A percentile compares a stretch with the other conserved stretches of the same genome.
Conservation (phyloP, 2,113 vertebrate species). For the Brachypodius melanocephalos region DNA sequence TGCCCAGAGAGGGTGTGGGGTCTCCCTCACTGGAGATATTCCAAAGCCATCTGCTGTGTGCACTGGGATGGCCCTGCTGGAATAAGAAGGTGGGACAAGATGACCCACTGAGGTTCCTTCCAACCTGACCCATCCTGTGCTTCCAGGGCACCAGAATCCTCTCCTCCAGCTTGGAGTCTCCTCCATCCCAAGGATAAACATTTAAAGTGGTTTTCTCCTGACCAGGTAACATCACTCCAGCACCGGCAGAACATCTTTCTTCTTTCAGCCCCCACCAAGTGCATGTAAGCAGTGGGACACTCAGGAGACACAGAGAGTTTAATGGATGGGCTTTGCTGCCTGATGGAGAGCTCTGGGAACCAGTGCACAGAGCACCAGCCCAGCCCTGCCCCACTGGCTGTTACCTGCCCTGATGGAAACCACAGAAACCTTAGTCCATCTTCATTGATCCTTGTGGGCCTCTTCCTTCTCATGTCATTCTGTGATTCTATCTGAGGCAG, state of each 20-base stretch:
- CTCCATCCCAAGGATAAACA: not conserved
- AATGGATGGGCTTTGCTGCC: not conserved
- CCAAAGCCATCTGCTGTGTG: not conserved
- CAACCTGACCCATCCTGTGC: not conserved
- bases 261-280: not conserved
- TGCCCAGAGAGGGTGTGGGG: not conserved
- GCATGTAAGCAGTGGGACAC: not conserved
- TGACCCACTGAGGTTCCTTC: not conserved
- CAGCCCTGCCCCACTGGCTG: not conserved
- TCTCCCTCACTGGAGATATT: not conserved
- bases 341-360: not conserved
- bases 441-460: fast-evolving
- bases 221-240: fast-evolving
- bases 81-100: not conserved
- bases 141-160: not conserved
- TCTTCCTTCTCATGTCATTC: not conserved
- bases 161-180: not conserved
- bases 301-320: not conserved
- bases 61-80: not conserved
- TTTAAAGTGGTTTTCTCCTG: not conserved
- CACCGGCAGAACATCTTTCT: not conserved
- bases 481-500: not conserved
- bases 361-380: not conserved
- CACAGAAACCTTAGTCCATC: not conserved
- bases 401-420: not conserved